Evolutionary conservation across 2,888 invertebrate species (phyloP), one percentile per base, ranked within the genome.

Genomic region (Plebejus melissa): DNA sequence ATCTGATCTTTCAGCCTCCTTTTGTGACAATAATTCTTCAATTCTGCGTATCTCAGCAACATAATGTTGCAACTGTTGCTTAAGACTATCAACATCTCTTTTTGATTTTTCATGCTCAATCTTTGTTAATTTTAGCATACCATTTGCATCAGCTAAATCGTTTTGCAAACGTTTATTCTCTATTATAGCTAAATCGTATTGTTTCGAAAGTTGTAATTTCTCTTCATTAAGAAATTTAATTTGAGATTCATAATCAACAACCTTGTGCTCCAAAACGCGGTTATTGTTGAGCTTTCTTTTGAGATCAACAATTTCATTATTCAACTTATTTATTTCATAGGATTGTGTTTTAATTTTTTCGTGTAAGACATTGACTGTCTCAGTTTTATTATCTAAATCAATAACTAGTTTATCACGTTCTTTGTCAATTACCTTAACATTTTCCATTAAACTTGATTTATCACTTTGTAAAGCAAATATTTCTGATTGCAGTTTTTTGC

Each of bases 1-100:
- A 85, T 97, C 97, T 77, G 95, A 95, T 76, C 97, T 94, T 88
- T 97, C 97, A 77, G 95, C 95, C 89, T 97, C 97, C 95, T 97
- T 90, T 54, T 95, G 94, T 77, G 95, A 94, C 50, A 97, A 91
- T 77, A 97, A 88, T 82, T 97, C 97, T 87, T 97, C 97, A 78
- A 96, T 96, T 81, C 96, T 94, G 83, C 96, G 95, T 22, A 97
- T 96, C 93, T 97, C 97, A 81, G 95, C 95, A 5, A 97, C 97
- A 89, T 97, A 97, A 82, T 97, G 96, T 83, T 97, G 97, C 77
- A 97, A 87, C 84, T 97, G 97, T 78, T 95, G 94, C 84, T 96
- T 97, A 78, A 97, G 89, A 80, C 96, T 95, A 76, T 95, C 96
- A 36, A 96, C 96, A 90, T 97, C 96, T 83, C 95, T 94, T 80